Conservation (phyloP, 2,888 invertebrate genomes). For the Colostygia pectinataria region DNA sequence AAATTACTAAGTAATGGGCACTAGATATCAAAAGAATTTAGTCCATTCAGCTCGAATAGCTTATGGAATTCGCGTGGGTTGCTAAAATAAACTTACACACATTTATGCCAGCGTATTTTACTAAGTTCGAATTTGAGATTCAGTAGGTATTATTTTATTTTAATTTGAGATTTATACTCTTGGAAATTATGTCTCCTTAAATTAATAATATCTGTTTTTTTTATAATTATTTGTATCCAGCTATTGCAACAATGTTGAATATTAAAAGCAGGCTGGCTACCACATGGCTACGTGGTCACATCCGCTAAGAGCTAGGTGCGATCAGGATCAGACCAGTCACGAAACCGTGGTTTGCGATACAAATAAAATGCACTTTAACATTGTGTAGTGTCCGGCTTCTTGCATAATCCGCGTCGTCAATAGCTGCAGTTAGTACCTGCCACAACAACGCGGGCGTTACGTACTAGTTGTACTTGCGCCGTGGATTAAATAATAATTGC, state of each 20-base stretch:
- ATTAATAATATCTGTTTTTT: too few relatives aligned
- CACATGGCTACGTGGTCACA: conserved; percentile 47
- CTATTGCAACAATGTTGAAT: conserved; percentile 18
- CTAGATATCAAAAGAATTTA: background rate
- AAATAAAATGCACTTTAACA: conserved; percentile 64
- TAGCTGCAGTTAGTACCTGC: conserved; percentile 53
- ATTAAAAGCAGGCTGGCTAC: conserved; percentile 9
- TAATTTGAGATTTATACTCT: too few relatives aligned
- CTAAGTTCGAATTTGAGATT: too few relatives aligned
- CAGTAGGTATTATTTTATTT: too few relatives aligned
- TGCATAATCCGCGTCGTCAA: conserved; percentile 66
- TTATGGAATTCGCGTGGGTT: background rate
- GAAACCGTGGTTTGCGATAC: conserved; percentile 47
- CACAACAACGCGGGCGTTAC: conserved; percentile 49
- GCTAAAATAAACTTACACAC: background rate
- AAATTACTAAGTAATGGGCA: conserved; percentile 2
- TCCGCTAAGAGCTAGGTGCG: conserved; percentile 46
- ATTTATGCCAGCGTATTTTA: too few relatives aligned
- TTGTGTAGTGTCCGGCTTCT: conserved; percentile 74
- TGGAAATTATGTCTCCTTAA: too few relatives aligned
- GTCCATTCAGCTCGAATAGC: background rate
- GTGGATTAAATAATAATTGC: conserved; percentile 62
- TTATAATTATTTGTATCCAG: conserved; percentile 20
- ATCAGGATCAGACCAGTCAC: conserved; percentile 62
- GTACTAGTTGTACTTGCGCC: conserved; percentile 44